These are phyloP conservation scores for Cyclophora punctaria DNA, from an alignment of 2,888 invertebrate genomes.

Conservation along the genomic window DNA sequence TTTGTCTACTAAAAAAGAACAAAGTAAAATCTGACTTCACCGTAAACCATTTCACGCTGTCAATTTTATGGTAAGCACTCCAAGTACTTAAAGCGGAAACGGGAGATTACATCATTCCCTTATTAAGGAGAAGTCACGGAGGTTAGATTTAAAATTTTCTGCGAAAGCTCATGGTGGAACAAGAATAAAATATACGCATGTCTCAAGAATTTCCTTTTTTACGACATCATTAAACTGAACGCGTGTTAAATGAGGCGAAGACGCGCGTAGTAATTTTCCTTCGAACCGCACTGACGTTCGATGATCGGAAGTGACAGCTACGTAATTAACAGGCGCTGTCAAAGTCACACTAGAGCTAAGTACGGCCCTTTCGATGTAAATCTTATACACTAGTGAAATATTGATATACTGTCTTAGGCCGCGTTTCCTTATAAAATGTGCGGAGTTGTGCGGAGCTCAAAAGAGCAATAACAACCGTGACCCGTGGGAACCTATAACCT, in stretches of 20 bases:
- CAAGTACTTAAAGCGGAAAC: no score
- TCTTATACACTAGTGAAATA: no score
- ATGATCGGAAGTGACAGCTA: conserved; percentile 43
- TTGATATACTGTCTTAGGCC: no score
- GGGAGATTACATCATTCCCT: no score
- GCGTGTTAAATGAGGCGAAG: conserved; percentile 47
- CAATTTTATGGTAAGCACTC: no score
- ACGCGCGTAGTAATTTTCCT: conserved; percentile 44
- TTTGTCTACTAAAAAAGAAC: no score
- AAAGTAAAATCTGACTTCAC: no score
- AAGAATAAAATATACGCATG: conserved; percentile 26
- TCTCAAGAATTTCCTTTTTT: conserved; percentile 36
- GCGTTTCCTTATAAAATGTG: no score
- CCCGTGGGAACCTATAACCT: no score
- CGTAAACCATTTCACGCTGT: no score
- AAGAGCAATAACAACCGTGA: no score
- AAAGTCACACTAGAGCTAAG: conserved; percentile 54
- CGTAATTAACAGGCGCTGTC: conserved; percentile 66
- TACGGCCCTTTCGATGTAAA: conserved; percentile 24
- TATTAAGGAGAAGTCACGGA: not conserved
- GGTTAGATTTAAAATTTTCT: not conserved
- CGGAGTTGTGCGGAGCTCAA: no score
- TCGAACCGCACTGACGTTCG: conserved; percentile 36
- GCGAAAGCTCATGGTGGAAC: conserved; percentile 6
- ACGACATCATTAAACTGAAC: conserved; percentile 43